These are phyloP conservation scores for Drosophila suzukii DNA, from an alignment of 1,140 invertebrate genomes.

Conservation along the genomic window DNA sequence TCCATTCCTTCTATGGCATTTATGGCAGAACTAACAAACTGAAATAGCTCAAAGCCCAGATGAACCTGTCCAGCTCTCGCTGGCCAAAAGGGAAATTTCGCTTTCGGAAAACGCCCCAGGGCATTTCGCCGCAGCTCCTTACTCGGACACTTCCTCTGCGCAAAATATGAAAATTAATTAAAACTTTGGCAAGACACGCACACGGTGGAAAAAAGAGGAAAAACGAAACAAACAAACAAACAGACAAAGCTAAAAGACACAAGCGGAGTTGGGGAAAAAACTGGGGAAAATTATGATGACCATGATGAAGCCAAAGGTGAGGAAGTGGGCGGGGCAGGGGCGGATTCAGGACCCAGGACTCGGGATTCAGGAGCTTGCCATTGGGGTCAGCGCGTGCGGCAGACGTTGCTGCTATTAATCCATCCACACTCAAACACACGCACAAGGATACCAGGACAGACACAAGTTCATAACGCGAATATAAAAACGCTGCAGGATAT, in stretches of 20 bases:
- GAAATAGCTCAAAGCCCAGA: constrained; percentile 25
- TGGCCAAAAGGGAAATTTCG: constrained; percentile 39
- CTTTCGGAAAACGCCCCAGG: constrained; percentile 20
- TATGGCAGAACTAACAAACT: constrained; percentile 21
- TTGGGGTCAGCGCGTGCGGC: constrained; percentile 60
- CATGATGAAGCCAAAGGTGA: constrained; percentile 44
- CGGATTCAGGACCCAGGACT: neutral
- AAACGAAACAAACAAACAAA: constrained; percentile 35
- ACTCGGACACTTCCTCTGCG: constrained; percentile 49
- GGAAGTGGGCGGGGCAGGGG: constrained; percentile 26
- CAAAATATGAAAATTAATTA: constrained; percentile 83
- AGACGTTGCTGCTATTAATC: constrained; percentile 75
- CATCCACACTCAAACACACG: constrained; percentile 55
- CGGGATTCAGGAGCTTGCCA: neutral
- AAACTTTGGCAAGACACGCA: constrained; percentile 65
- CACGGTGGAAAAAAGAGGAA: constrained; percentile 47
- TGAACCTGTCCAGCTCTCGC: constrained; percentile 29
- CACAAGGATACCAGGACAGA: constrained; percentile 17
- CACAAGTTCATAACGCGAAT: constrained; percentile 78
- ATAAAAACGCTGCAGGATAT: constrained; percentile 83
- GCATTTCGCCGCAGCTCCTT: constrained; percentile 24
- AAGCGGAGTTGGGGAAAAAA: constrained; percentile 23
- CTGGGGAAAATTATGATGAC: constrained; percentile 40
- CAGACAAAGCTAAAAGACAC: constrained; percentile 38
- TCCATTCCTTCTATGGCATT: constrained; percentile 16